Evolutionary conservation across 2,888 invertebrate genomes (phyloP), one percentile per base, ranked within the genome.

Genomic region (Ichneumoninae sp.): DNA sequence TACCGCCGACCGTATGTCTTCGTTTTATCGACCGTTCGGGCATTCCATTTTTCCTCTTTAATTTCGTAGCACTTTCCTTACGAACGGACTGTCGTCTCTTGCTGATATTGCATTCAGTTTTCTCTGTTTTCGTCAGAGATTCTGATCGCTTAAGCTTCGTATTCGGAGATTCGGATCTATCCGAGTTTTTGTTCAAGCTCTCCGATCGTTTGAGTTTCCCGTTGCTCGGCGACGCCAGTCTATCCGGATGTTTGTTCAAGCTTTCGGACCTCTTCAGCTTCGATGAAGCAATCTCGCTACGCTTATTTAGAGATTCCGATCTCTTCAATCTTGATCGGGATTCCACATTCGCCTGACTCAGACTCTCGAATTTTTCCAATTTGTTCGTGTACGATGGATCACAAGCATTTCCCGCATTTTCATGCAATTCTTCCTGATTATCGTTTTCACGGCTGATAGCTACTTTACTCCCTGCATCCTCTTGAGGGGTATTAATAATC

Each of bases 1-100:
- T 97, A 77, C 98, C 98, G 85, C 98, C 98, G 8, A 98, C 98
- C 0, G 98, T 98, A 94, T 98, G 98, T 40, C 98, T 95, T 62
- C 98, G 95, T 94, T 98, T 98, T 90, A 98, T 97, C 86, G 97
- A 97, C 87, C 96, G 94, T 93, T 96, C 96, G n/a, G 96, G 96
- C 96, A 96, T 96, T 84, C 96, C 97, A 93, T 96, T 96, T 94
- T 97, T 97, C 87, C 97, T 94, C 93, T 97, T 97, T 81, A 96
- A 94, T 92, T 96, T 96, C 75, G 95, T 95, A 36, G 93, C 91
- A 76, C 94, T 92, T 87, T 96, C 96, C 81, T 93, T 91, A 30
- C 93, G 89, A n/a, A 92, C 92, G 2, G 92, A 92, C 78, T 94
- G 94, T 62, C 96, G 95, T 69, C 96, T 95, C 91, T 96, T 97